These are phyloP conservation scores for Pollenia griseotomentosa DNA, from an alignment of 2,888 invertebrate genomes.

Conservation along the genomic window DNA sequence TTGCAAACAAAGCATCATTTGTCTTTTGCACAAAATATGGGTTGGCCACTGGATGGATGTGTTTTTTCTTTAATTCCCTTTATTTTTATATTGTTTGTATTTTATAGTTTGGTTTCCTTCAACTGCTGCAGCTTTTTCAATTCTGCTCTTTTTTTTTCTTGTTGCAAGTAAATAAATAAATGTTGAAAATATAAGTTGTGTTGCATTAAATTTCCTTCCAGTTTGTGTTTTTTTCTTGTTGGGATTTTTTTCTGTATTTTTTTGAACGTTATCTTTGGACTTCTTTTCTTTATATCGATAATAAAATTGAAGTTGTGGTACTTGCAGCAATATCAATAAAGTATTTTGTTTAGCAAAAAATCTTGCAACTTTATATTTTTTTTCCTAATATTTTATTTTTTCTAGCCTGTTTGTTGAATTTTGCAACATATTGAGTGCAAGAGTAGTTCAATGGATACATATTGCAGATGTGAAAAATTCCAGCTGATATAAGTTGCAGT, in stretches of 20 bases:
- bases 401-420: slow-evolving; percentile 1
- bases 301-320: slow-evolving; percentile 51
- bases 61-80: slow-evolving; percentile 20
- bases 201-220: slow-evolving; percentile 60
- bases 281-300: slow-evolving; percentile 42
- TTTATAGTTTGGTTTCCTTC: slow-evolving; percentile 19
- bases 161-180: slow-evolving; percentile 42
- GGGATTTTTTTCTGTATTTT: slow-evolving; percentile 13
- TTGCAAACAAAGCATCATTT: slow-evolving; percentile 70
- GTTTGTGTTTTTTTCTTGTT: slow-evolving; percentile 36
- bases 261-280: slow-evolving; percentile 33
- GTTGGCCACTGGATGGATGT: slow-evolving; percentile 42
- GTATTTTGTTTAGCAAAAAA: slow-evolving; percentile 29
- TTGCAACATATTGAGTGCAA: slow-evolving; percentile 37
- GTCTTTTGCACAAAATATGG: slow-evolving; percentile 59
- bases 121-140: not conserved
- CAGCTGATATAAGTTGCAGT: not conserved
- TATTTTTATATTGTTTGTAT: slow-evolving; percentile 29
- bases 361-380: slow-evolving; percentile 33
- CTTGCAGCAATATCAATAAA: slow-evolving; percentile 63
- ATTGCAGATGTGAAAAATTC: slow-evolving; percentile 31
- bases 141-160: not conserved
- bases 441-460: slow-evolving; percentile 40
- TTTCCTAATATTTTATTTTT: slow-evolving; percentile 16
- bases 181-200: slow-evolving; percentile 51